Conservation (phyloP, 2,113 vertebrate genomes). For the Rynchops niger region DNA sequence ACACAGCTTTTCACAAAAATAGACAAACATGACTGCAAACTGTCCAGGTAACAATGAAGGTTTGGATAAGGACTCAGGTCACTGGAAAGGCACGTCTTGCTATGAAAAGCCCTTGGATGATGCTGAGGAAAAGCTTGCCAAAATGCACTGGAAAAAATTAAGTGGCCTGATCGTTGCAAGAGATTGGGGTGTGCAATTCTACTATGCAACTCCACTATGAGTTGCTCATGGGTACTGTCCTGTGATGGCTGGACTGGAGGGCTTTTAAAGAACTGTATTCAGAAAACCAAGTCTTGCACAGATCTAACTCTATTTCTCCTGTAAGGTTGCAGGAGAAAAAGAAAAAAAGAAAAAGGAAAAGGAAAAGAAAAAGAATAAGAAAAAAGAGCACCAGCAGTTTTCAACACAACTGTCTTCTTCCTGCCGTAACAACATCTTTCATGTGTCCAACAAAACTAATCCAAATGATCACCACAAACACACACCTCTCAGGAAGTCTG, state of each 20-base stretch:
- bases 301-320: neutral
- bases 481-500: conserved; percentile 18
- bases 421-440: neutral
- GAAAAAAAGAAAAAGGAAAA: neutral
- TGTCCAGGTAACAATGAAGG: neutral
- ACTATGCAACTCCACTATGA: neutral
- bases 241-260: neutral
- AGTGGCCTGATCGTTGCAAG: neutral
- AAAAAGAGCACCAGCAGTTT: neutral
- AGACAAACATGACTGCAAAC: neutral
- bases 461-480: neutral
- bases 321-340: neutral
- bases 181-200: neutral
- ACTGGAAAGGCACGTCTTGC: neutral
- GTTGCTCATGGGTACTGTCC: neutral
- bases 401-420: neutral
- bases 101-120: neutral
- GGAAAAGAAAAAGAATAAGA: neutral
- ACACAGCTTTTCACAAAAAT: neutral
- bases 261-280: neutral
- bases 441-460: neutral
- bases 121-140: neutral
- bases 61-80: neutral
- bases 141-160: neutral
- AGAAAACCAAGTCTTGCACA: neutral